phyloP scores from a whole-genome alignment of 2,113 vertebrate genomes.

The Gnathochromis pfefferi region DNA sequence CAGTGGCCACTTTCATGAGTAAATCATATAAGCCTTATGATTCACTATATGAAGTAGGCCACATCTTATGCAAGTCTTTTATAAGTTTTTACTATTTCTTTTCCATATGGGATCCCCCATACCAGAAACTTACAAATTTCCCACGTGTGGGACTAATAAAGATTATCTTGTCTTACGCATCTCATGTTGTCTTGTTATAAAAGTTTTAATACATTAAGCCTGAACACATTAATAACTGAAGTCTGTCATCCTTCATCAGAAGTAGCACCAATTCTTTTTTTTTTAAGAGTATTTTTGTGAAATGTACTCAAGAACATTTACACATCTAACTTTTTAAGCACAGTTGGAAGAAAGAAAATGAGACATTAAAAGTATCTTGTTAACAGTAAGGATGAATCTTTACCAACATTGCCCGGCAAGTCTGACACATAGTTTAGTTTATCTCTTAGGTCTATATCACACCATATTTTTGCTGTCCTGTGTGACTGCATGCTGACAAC shows the following conservation, averaged over 20 bases:
- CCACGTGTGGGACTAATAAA: neutral
- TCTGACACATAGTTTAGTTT: neutral
- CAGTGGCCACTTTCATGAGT: neutral
- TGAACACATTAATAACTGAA: neutral
- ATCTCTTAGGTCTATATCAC: neutral
- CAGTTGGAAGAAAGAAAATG: neutral
- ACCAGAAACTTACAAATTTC: neutral
- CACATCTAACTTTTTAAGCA: neutral
- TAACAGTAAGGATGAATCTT: neutral
- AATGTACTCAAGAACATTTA: neutral
- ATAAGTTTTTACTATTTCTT: neutral
- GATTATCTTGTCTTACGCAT: neutral
- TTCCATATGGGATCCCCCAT: neutral
- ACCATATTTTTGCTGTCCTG: neutral
- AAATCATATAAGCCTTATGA: neutral
- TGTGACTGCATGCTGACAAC: neutral
- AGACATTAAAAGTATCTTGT: neutral
- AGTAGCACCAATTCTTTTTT: fast-evolving
- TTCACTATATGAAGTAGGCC: neutral
- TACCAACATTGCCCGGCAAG: neutral
- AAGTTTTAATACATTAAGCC: neutral
- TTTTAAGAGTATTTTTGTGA: neutral
- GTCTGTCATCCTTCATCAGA: neutral
- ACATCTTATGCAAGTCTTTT: neutral
- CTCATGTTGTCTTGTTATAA: neutral